phyloP scores from a whole-genome alignment of 2,113 vertebrate species.

The Toxostoma redivivum region DNA sequence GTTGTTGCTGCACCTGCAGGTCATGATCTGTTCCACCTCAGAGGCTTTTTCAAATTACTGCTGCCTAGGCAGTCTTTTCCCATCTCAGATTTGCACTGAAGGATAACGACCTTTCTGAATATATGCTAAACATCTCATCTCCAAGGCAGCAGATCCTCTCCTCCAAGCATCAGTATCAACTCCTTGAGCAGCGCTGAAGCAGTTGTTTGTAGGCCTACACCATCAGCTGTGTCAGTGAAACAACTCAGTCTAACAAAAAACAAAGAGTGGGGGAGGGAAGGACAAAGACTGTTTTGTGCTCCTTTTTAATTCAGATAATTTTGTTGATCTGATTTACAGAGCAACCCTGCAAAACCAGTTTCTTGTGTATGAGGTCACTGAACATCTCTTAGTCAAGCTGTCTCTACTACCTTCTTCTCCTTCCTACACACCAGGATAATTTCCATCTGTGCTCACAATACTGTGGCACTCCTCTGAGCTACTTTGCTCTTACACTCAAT shows the following conservation, averaged over 20 bases:
- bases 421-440: neutral
- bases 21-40: neutral
- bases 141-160: neutral
- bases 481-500: rapidly evolving
- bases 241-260: neutral
- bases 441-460: neutral
- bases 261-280: conserved; percentile 10
- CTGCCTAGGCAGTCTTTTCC: neutral
- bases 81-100: neutral
- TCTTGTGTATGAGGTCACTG: neutral
- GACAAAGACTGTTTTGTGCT: neutral
- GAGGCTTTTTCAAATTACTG: neutral
- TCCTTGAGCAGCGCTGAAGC: neutral
- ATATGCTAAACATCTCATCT: neutral
- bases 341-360: conserved; percentile 8
- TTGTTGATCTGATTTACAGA: conserved; percentile 12
- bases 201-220: neutral
- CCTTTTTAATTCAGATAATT: conserved; percentile 2
- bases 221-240: neutral
- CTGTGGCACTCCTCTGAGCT: neutral
- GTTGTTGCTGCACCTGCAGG: neutral
- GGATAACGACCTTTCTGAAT: neutral
- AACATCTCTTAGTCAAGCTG: neutral
- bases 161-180: neutral
- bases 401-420: neutral